A percentile compares a stretch with the other conserved stretches of the same genome.
Conservation (phyloP, 2,888 invertebrate species). For the Allacma fusca region DNA sequence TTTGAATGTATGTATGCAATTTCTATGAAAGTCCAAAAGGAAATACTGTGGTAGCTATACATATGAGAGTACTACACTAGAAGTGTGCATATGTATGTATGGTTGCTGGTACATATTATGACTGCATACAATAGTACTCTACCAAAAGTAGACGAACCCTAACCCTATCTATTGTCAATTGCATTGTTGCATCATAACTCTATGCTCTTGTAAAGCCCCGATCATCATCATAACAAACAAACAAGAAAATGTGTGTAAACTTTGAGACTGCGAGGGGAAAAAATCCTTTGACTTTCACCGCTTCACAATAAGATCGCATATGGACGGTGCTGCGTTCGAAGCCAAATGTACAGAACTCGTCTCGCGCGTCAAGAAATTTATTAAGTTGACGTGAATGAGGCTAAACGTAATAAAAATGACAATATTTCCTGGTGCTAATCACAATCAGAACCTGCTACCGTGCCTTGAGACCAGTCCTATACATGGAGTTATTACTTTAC, state of each 20-base stretch:
- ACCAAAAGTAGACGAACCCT: no score
- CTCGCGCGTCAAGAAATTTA: conserved; percentile 16
- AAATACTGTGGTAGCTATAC: no score
- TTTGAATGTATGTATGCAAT: no score
- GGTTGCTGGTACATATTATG: no score
- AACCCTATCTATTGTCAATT: no score
- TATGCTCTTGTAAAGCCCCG: neutral
- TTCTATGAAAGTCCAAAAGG: no score
- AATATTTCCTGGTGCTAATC: neutral
- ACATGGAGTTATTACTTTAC: neutral
- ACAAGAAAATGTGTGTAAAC: neutral
- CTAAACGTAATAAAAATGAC: conserved; percentile 11
- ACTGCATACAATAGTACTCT: no score
- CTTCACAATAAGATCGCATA: neutral
- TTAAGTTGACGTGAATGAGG: conserved; percentile 16
- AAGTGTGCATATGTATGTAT: no score
- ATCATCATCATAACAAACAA: conserved; percentile 9
- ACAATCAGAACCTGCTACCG: conserved; percentile 8
- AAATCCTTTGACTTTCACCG: conserved; percentile 16
- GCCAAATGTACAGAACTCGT: neutral
- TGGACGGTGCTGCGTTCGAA: neutral
- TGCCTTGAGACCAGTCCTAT: neutral
- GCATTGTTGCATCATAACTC: no score
- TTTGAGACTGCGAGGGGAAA: neutral
- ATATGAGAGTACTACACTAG: no score